Evolutionary conservation across 2,797 vertebrate genomes (phyloP).

Genomic region (Dendrocincla fuliginosa): DNA sequence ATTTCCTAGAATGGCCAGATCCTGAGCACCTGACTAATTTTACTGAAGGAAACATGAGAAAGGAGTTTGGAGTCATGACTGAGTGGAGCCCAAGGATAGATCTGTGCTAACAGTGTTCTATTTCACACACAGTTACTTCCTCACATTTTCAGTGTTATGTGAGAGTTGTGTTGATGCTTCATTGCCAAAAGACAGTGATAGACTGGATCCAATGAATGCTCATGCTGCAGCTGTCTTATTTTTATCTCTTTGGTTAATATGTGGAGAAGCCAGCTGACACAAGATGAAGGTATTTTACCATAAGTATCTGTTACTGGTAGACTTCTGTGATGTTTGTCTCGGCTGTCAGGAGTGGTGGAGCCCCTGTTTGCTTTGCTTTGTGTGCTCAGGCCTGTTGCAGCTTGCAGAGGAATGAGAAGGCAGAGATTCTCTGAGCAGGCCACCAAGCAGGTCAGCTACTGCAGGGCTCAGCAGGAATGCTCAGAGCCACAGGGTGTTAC

Average conservation of each 20-base stretch:
- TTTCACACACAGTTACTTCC: background rate
- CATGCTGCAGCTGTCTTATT: background rate
- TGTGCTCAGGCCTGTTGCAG: background rate
- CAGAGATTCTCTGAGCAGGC: background rate
- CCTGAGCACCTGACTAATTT: background rate
- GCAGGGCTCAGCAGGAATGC: background rate
- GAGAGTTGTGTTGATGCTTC: background rate
- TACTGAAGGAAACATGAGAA: background rate
- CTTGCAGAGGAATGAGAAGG: background rate
- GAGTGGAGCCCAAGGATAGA: background rate
- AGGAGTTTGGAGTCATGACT: background rate
- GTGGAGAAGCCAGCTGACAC: conserved; percentile 30
- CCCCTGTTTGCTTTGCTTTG: background rate
- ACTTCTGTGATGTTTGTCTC: background rate
- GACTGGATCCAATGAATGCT: background rate
- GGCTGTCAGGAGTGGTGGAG: background rate
- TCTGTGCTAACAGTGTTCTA: background rate
- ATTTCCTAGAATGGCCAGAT: background rate
- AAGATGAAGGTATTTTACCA: conserved; percentile 43
- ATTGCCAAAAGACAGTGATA: background rate
- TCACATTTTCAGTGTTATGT: background rate
- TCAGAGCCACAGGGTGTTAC: background rate
- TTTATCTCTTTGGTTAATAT: conserved; percentile 36
- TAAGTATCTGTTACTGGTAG: background rate
- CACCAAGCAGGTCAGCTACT: background rate